Evolutionary conservation across 1,140 invertebrate genomes (phyloP).

Genomic region (Tetramorium alpestre): DNA sequence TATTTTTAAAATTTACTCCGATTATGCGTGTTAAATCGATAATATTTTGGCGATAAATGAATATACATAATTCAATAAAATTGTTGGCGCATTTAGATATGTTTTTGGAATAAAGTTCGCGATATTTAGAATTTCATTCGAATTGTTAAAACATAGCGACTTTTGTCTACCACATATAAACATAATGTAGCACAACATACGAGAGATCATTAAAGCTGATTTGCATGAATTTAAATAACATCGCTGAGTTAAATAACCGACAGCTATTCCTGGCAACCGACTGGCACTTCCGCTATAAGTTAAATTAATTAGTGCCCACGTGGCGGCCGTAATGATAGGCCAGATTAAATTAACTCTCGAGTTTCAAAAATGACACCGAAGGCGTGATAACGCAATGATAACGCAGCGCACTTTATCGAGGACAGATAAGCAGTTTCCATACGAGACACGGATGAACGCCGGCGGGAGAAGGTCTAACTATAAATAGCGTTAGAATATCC

Average conservation of each 20-base stretch:
- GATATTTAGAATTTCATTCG: not conserved
- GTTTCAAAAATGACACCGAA: slow-evolving; percentile 9
- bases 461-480: slow-evolving; percentile 60
- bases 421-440: slow-evolving; percentile 45
- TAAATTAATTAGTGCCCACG: slow-evolving; percentile 40
- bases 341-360: slow-evolving; percentile 15
- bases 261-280: slow-evolving; percentile 2
- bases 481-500: slow-evolving; percentile 74
- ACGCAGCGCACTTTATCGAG: slow-evolving; percentile 22
- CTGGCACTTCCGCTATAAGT: slow-evolving; percentile 14
- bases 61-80: too few species aligned
- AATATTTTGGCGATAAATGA: too few species aligned
- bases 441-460: slow-evolving; percentile 54
- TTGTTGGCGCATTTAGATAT: not conserved
- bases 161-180: not conserved
- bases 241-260: slow-evolving; percentile 37
- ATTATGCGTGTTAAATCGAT: not conserved
- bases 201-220: slow-evolving; percentile 30
- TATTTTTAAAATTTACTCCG: not conserved
- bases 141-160: not conserved
- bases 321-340: not conserved
- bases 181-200: not conserved
- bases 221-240: slow-evolving; percentile 37
- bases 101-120: not conserved
- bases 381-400: slow-evolving; percentile 7